phyloP scores from a whole-genome alignment of 2,797 vertebrate genomes.

The Melanotaenia maccullochi region DNA sequence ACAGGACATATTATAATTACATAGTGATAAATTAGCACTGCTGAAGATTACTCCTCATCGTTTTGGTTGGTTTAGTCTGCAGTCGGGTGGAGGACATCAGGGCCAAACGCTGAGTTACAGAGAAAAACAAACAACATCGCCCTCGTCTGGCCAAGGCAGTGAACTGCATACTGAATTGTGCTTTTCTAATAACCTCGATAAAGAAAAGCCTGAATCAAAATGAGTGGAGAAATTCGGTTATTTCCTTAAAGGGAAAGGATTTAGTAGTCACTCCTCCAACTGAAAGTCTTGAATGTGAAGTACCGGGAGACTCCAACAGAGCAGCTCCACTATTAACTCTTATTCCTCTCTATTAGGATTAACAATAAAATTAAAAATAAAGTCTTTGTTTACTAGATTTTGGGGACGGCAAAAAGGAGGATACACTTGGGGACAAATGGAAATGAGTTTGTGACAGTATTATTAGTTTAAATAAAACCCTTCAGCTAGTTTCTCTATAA shows the following conservation, averaged over 20 bases:
- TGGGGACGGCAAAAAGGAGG: slow-evolving; percentile 18
- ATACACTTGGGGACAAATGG: slow-evolving; percentile 54
- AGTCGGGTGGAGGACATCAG: slow-evolving; percentile 21
- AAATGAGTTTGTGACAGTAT: slow-evolving; percentile 58
- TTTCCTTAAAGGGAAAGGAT: slow-evolving; percentile 12
- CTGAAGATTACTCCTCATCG: neutral
- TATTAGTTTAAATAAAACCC: slow-evolving; percentile 8
- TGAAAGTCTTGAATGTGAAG: slow-evolving; percentile 31
- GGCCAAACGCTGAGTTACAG: slow-evolving; percentile 6
- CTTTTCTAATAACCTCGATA: slow-evolving; percentile 55
- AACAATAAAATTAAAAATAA: neutral
- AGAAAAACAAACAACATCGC: slow-evolving; percentile 57
- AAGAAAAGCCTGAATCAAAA: slow-evolving; percentile 4
- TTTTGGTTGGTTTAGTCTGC: slow-evolving; percentile 40
- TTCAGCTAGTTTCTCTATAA: slow-evolving; percentile 12
- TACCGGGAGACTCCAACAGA: slow-evolving; percentile 34
- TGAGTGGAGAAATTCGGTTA: neutral
- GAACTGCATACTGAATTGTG: slow-evolving; percentile 75
- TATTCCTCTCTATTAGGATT: neutral
- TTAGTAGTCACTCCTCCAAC: slow-evolving; percentile 33
- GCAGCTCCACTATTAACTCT: neutral
- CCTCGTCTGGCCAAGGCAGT: slow-evolving; percentile 75
- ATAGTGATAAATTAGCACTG: slow-evolving; percentile 41
- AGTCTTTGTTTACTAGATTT: neutral
- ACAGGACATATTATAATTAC: slow-evolving; percentile 14